phyloP scores from a whole-genome alignment of 2,113 vertebrate species.

The Serinus canaria region DNA sequence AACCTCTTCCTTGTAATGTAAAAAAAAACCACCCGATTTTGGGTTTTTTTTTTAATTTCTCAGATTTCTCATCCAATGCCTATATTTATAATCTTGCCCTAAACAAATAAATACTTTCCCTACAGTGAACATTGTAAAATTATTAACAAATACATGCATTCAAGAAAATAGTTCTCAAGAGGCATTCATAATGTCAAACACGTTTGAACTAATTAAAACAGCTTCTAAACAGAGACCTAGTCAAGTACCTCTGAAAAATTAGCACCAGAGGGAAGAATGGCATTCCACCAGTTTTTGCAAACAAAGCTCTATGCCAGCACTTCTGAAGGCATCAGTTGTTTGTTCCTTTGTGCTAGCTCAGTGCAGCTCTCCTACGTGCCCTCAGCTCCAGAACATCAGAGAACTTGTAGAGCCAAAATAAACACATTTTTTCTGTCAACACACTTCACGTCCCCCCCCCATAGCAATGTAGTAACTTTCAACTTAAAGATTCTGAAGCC shows the following conservation, averaged over 20 bases:
- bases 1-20: not conserved
- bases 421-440: constrained; percentile 52
- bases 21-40: not conserved
- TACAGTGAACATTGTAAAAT: not conserved
- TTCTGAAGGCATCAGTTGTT: constrained; percentile 22
- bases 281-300: constrained; percentile 8
- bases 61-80: not conserved
- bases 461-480: constrained; percentile 14
- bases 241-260: not conserved
- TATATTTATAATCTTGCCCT: not conserved
- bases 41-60: not conserved
- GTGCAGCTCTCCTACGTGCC: not conserved
- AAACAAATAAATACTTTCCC: not conserved
- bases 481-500: constrained; percentile 10
- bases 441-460: not conserved
- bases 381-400: constrained; percentile 50
- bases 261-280: not conserved
- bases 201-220: constrained; percentile 18
- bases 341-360: not conserved
- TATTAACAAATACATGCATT: not conserved
- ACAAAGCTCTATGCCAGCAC: not conserved
- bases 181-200: not conserved
- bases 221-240: not conserved
- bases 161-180: not conserved
- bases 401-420: constrained; percentile 37